Evolutionary conservation across 2,888 invertebrate genomes (phyloP).

Genomic region (Operophtera brumata): DNA sequence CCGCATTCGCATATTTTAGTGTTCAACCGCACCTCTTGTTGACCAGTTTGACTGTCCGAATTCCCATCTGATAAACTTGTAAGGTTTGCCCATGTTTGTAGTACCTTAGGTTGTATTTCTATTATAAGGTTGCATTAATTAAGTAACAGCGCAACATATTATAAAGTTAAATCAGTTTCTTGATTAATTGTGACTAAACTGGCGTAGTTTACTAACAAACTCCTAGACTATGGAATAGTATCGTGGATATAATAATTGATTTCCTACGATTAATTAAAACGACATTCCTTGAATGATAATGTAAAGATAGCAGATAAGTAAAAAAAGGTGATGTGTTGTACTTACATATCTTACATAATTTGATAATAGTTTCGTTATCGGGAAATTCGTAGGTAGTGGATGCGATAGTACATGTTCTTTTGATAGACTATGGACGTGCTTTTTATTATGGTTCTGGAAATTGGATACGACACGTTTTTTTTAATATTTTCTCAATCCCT

Average conservation of each 20-base stretch:
- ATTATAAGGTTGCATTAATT: constrained; percentile 10
- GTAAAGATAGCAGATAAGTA: constrained; percentile 9
- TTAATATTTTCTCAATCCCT: background rate
- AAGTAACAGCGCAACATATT: constrained; percentile 5
- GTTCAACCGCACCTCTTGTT: constrained; percentile 11
- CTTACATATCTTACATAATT: constrained; percentile 13
- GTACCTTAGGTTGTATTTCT: background rate
- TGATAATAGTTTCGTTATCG: constrained; percentile 23
- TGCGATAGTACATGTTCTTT: constrained; percentile 42
- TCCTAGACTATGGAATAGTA: background rate
- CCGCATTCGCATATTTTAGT: constrained; percentile 13
- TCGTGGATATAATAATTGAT: background rate
- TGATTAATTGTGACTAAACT: constrained; percentile 16
- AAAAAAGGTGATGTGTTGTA: background rate
- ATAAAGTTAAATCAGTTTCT: constrained; percentile 14
- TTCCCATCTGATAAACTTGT: constrained; percentile 10
- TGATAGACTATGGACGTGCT: constrained; percentile 39
- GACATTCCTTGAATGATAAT: constrained; percentile 10
- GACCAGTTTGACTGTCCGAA: constrained; percentile 4
- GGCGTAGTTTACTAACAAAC: background rate
- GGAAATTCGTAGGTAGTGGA: constrained; percentile 14
- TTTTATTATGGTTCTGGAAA: constrained; percentile 33
- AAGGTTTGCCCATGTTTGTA: constrained; percentile 13
- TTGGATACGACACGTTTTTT: constrained; percentile 46
- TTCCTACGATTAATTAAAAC: background rate